Evolutionary conservation across 2,113 vertebrate genomes (phyloP).

Genomic region (Toxostoma redivivum): DNA sequence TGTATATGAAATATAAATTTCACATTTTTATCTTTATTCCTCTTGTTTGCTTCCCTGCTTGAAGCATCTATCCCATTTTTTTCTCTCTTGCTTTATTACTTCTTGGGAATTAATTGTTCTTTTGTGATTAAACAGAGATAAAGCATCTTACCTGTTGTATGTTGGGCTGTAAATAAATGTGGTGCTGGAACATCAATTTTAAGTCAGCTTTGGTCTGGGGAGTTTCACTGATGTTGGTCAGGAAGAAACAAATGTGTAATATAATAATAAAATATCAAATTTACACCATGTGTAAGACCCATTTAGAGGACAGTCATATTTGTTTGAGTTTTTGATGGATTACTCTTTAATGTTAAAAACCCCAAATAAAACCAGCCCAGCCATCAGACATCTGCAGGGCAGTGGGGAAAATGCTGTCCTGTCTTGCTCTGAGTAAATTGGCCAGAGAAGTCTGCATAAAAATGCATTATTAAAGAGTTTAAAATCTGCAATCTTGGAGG

Average conservation of each 20-base stretch:
- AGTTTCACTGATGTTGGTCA: neutral
- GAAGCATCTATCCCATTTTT: neutral
- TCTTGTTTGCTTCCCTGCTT: neutral
- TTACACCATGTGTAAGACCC: neutral
- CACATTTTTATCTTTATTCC: rapidly evolving
- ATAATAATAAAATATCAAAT: neutral
- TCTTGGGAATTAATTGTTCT: neutral
- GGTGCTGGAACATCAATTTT: neutral
- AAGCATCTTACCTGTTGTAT: rapidly evolving
- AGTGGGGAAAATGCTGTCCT: neutral
- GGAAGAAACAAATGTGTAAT: neutral
- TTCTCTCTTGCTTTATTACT: neutral
- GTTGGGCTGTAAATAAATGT: neutral
- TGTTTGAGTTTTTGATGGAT: neutral
- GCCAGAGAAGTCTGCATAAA: neutral
- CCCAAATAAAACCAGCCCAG: neutral
- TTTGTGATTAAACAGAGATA: no score
- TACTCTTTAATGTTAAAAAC: neutral
- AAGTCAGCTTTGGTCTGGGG: neutral
- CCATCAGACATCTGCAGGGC: neutral
- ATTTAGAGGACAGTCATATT: neutral
- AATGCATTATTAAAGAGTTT: neutral
- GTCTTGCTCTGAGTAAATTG: neutral
- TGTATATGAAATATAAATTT: neutral
- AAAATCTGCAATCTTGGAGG: neutral